Percentiles rank a stretch among this genome's conserved stretches.
Evolutionary conservation across 37 sponge, comb jelly and placozoan genomes (phyloP).

Genomic region (Amphimedon queenslandica): DNA sequence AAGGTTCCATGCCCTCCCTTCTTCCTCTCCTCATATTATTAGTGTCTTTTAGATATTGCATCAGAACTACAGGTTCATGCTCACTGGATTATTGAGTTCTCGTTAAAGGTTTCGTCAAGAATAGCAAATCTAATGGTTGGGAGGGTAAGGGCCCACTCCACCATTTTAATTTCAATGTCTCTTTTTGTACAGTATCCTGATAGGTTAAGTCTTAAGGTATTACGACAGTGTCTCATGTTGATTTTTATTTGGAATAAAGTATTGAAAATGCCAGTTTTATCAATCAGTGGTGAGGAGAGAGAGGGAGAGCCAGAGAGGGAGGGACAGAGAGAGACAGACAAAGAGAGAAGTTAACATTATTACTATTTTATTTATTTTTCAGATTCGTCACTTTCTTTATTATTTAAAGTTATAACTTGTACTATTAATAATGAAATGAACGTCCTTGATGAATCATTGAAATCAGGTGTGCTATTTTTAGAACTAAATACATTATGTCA

Average conservation of each 20-base stretch:
- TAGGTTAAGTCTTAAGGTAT: conserved; percentile 1
- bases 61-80: conserved; percentile 48
- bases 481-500: conserved; percentile 3
- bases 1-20: too few relatives aligned
- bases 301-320: too few relatives aligned
- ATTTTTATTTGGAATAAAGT: conserved; percentile 44
- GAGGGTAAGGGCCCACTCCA: background rate
- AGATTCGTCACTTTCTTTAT: conserved; percentile 46
- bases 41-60: conserved; percentile 20
- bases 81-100: conserved; percentile 51
- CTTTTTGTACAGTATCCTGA: conserved; percentile 19
- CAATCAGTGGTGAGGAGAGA: too few relatives aligned
- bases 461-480: background rate
- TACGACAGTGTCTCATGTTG: conserved; percentile 36
- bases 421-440: background rate
- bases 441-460: background rate
- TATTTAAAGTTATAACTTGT: conserved; percentile 54
- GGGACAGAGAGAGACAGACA: too few relatives aligned
- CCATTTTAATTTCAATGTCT: background rate
- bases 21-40: too few relatives aligned
- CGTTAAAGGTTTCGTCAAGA: conserved; percentile 33
- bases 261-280: too few relatives aligned
- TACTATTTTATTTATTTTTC: background rate
- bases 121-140: background rate
- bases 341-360: too few relatives aligned